Evolutionary conservation across 1,140 invertebrate genomes (phyloP).

Genomic region (Brachionus manjavacas): DNA sequence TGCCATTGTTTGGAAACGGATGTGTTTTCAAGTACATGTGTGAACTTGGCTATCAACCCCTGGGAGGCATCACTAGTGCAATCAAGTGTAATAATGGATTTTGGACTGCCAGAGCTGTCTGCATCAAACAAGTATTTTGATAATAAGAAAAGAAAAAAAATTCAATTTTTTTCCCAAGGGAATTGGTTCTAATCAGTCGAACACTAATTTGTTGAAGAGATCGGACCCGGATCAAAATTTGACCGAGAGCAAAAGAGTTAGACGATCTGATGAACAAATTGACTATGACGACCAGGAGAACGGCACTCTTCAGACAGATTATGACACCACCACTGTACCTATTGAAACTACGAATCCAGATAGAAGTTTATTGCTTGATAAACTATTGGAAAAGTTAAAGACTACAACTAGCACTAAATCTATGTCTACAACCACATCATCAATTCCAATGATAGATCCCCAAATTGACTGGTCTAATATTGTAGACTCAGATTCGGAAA

Average conservation of each 20-base stretch:
- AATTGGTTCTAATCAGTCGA: not conserved
- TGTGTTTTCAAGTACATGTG: conserved; percentile 38
- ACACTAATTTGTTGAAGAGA: not conserved
- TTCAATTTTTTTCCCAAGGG: not conserved
- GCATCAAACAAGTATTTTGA: conserved; percentile 21
- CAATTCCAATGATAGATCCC: not conserved
- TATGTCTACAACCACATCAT: not conserved
- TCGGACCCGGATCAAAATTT: not conserved
- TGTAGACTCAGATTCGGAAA: conserved; percentile 30
- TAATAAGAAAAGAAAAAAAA: not conserved
- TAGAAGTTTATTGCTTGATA: not conserved
- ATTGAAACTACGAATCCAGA: not conserved
- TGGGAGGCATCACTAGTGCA: not conserved
- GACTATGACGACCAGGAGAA: not conserved
- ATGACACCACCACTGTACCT: not conserved
- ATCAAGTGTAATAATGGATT: conserved; percentile 38
- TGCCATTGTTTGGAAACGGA: conserved; percentile 37
- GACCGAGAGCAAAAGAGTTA: not conserved
- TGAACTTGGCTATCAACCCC: conserved; percentile 30
- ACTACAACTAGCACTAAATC: not conserved
- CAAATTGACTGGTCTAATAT: not conserved
- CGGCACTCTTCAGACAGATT: not conserved
- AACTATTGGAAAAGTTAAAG: not conserved
- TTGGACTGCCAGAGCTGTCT: conserved; percentile 33
- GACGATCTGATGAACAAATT: not conserved